Conservation (phyloP, 2,113 vertebrate species). For the Ranitomeya imitator region DNA sequence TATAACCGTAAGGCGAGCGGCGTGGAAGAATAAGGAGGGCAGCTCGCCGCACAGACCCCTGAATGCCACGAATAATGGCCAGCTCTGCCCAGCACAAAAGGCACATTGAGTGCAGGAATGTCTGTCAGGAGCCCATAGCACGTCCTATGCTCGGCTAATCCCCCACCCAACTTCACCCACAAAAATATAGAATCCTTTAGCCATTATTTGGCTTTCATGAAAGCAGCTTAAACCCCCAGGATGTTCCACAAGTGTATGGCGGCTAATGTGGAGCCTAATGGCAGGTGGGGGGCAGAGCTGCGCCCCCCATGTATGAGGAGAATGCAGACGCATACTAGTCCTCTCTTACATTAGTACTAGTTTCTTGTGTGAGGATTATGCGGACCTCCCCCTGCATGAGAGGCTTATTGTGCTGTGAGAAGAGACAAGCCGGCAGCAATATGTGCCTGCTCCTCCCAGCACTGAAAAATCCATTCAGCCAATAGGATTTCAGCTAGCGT, state of each 20-base stretch:
- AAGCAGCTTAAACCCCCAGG: constrained; percentile 30
- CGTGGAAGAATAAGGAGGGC: constrained; percentile 47
- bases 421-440: constrained; percentile 34
- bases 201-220: constrained; percentile 29
- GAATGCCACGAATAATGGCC: constrained; percentile 42
- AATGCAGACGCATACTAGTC: not conserved
- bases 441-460: constrained; percentile 14
- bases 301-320: not conserved
- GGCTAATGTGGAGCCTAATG: not conserved
- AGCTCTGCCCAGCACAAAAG: constrained; percentile 53
- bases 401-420: constrained; percentile 45
- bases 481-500: not conserved
- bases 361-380: constrained; percentile 9
- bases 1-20: constrained; percentile 20
- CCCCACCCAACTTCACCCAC: constrained; percentile 31
- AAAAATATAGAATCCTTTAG: constrained; percentile 44
- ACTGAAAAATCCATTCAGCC: not conserved
- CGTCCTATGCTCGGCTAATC: constrained; percentile 11
- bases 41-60: constrained; percentile 23
- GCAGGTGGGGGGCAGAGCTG: not conserved
- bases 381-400: constrained; percentile 39
- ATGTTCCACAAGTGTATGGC: constrained; percentile 2
- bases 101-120: constrained; percentile 57
- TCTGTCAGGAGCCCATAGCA: constrained; percentile 52
- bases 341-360: too few relatives aligned